phyloP scores from a whole-genome alignment of 2,797 vertebrate species.

The Darevskia mixta region DNA sequence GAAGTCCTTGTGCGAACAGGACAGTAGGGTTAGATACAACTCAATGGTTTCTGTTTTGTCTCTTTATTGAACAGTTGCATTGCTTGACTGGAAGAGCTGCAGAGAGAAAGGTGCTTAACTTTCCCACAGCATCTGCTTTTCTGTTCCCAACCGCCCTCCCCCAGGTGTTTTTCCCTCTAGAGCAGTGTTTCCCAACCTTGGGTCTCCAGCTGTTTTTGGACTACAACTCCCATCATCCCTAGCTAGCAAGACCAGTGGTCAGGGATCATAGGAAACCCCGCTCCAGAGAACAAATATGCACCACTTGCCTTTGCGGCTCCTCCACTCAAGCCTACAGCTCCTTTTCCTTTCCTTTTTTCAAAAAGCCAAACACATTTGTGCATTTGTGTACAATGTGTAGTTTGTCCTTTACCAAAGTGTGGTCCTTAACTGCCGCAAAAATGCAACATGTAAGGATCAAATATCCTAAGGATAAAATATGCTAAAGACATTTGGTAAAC shows the following conservation, averaged over 20 bases:
- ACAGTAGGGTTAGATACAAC: no score
- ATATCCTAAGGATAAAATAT: neutral
- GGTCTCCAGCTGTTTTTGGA: no score
- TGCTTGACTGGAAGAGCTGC: neutral
- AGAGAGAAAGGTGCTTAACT: neutral
- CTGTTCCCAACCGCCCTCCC: neutral
- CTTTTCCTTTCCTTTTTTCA: neutral
- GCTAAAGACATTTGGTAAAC: neutral
- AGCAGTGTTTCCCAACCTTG: no score
- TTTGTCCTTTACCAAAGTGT: neutral
- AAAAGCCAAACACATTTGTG: neutral
- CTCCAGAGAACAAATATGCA: neutral
- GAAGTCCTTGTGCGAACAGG: no score
- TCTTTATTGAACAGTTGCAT: neutral
- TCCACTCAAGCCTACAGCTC: neutral
- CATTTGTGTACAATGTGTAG: neutral
- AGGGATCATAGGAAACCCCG: no score
- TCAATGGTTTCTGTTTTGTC: neutral
- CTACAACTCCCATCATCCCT: no score
- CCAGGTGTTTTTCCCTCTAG: neutral
- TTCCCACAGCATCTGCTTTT: neutral
- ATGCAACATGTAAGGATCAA: neutral
- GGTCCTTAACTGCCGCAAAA: neutral
- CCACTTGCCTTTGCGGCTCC: neutral
- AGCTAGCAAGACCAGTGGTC: no score